A percentile compares a stretch with the other conserved stretches of the same genome.
These are phyloP conservation scores for Xylota sylvarum DNA, from an alignment of 2,888 invertebrate genomes.

Conservation along the genomic window DNA sequence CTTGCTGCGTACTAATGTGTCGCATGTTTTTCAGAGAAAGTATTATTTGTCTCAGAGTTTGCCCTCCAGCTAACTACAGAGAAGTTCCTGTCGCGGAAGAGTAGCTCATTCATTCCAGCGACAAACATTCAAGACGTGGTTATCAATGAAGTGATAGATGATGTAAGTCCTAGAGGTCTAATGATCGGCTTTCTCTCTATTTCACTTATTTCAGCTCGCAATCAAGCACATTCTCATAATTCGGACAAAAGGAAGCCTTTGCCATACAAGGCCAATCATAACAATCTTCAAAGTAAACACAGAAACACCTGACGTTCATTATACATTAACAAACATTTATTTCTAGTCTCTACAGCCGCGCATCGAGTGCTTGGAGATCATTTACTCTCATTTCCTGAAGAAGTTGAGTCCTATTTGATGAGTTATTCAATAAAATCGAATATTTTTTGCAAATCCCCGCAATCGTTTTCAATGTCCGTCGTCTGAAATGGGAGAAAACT, in stretches of 20 bases:
- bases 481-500: constrained; percentile 32
- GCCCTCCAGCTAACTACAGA: constrained; percentile 83
- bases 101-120: constrained; percentile 82
- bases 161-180: constrained; percentile 80
- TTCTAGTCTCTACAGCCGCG: constrained; percentile 83
- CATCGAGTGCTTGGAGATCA: constrained; percentile 83
- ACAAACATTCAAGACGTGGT: constrained; percentile 83
- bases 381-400: constrained; percentile 80
- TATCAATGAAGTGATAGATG: constrained; percentile 85
- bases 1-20: not conserved
- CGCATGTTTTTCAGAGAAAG: constrained; percentile 79
- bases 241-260: constrained; percentile 82
- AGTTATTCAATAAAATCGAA: constrained; percentile 41
- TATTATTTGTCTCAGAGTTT: constrained; percentile 82
- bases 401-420: constrained; percentile 50
- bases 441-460: constrained; percentile 29
- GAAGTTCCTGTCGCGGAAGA: constrained; percentile 81
- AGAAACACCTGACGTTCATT: not conserved
- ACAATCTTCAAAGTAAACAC: constrained; percentile 83
- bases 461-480: constrained; percentile 52
- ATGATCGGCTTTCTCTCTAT: constrained; percentile 1
- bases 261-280: constrained; percentile 82
- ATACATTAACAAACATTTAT: constrained; percentile 44
- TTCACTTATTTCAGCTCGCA: constrained; percentile 81
- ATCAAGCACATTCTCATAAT: constrained; percentile 84